Base-by-base conservation (phyloP, 1,140 invertebrate genomes). In the Ladona fulva region DNA sequence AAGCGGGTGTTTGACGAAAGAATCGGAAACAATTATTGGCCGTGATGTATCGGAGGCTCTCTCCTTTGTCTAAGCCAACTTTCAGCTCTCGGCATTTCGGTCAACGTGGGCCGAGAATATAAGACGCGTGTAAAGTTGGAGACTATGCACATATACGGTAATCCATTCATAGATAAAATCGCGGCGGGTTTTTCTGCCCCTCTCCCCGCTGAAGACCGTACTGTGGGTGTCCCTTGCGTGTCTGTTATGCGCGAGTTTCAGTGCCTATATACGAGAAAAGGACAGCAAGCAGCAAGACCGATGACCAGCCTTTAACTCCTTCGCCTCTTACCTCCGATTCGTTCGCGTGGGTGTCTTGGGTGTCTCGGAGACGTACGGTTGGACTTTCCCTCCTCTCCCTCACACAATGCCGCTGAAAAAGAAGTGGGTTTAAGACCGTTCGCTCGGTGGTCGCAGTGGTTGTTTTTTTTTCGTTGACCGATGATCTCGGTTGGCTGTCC, bases 131-230 rank as follows among this genome's bases (percentile, higher is more conserved):
- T 66, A 66, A 22, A 16, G 16, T 66, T 22, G 52, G 52, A 66
- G 3, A 66, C 52, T 66, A 66, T 66, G 52, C 14, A 66, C 52
- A 66, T 66, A 66, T 66, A 66, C 52, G 52, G 52, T 66, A 66
- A 66, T 66, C 52, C 52, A 66, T 66, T 66, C 52, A 66, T 66
- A 66, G 52, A 66, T 66, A 66, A 22, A 16, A 66, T 66, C 52
- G 3, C 12, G 1, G 52, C n/a, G 3, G 52, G 3, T 66, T 66
- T 66, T 22, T 66, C 14, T 66, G 52, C 16, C n/a, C 52, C 3
- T 16, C n/a, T n/a, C n/a, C n/a, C n/a, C n/a, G n/a, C n/a, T n/a
- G n/a, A n/a, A n/a, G n/a, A n/a, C n/a, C n/a, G 12, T 19, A 19
- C 52, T 16, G n/a, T 19, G n/a, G 52, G 52, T 66, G 52, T 16